Evolutionary conservation across 2,113 vertebrate genomes (phyloP).

Genomic region (Athene cunicularia): DNA sequence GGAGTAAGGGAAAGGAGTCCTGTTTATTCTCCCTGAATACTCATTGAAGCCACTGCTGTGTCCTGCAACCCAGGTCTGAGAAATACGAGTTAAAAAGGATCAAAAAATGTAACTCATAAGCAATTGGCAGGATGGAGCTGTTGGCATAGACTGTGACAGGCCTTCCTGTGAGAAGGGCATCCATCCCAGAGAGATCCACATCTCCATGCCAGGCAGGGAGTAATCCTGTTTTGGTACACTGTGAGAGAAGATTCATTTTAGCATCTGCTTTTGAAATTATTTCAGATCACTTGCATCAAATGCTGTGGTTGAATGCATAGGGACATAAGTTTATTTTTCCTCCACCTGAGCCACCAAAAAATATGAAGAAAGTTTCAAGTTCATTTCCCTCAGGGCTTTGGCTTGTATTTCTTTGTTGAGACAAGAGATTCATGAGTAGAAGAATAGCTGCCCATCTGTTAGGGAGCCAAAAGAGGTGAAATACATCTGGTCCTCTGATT

Average conservation of each 20-base stretch:
- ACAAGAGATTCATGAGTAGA: not conserved
- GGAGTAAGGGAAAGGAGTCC: not conserved
- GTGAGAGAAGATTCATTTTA: not conserved
- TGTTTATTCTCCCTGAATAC: not conserved
- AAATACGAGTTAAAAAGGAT: not conserved
- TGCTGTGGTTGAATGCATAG: not conserved
- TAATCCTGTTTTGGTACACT: not conserved
- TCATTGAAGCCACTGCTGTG: not conserved
- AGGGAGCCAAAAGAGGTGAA: not conserved
- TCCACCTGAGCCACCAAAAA: not conserved
- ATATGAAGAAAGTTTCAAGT: not conserved
- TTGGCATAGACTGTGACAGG: not conserved
- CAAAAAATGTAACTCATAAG: not conserved
- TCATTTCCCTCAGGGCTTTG: not conserved
- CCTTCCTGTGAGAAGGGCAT: not conserved
- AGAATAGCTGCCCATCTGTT: slow-evolving; percentile 29
- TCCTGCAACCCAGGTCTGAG: not conserved
- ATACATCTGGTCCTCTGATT: not conserved
- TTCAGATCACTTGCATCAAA: not conserved
- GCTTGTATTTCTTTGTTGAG: not conserved
- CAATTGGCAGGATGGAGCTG: not conserved
- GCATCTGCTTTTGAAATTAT: not conserved
- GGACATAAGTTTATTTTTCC: not conserved
- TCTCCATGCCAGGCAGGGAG: not conserved
- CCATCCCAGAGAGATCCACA: not conserved